Base-by-base conservation (phyloP, 2,888 invertebrate species). In the Teleogryllus oceanicus region DNA sequence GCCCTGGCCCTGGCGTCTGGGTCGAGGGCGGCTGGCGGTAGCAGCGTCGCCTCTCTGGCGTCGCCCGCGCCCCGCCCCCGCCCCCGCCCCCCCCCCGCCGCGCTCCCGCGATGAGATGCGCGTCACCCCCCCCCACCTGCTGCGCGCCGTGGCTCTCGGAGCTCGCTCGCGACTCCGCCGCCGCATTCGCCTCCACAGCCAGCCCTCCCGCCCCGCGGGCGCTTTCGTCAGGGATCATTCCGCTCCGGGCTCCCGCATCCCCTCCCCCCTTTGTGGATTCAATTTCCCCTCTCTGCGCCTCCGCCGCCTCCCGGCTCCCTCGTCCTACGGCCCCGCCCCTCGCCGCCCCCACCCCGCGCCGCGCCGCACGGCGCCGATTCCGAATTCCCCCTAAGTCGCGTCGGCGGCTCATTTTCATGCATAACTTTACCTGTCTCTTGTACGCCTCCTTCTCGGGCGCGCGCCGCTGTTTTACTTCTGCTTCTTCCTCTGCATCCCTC, bases 201-300 rank as follows among this genome's bases (percentile, higher is more conserved):
- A 5, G 3, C n/a, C n/a, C n/a, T 62, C 13, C 62, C n/a, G 62
- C 16, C 13, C 62, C 62, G n/a, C 62, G 62, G 37, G 37, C 37
- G 37, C 62, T 62, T 62, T 62, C 62, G 62, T 62, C 62, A 62
- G 62, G 62, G 62, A 62, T 62, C 16, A 62, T 62, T 62, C 62
- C 62, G 62, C 62, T 3, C 16, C 13, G 62, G 4, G 62, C 13
- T 8, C 8, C 62, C 3, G n/a, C n/a, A 3, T 62, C 62, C 62
- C 62, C 62, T 2, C 16, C 13, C 16, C 62, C 62, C 37, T 37
- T 37, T 37, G 37, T 37, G 37, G 62, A 62, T 62, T 62, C 62
- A 62, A 62, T 62, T 62, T 62, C 62, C 62, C 62, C 62, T 62
- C 16, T n/a, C 13, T 2, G 62, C 62, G n/a, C 62, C 62, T 4